These are phyloP conservation scores for Salvator merianae DNA, from an alignment of 2,113 vertebrate species.

Conservation along the genomic window DNA sequence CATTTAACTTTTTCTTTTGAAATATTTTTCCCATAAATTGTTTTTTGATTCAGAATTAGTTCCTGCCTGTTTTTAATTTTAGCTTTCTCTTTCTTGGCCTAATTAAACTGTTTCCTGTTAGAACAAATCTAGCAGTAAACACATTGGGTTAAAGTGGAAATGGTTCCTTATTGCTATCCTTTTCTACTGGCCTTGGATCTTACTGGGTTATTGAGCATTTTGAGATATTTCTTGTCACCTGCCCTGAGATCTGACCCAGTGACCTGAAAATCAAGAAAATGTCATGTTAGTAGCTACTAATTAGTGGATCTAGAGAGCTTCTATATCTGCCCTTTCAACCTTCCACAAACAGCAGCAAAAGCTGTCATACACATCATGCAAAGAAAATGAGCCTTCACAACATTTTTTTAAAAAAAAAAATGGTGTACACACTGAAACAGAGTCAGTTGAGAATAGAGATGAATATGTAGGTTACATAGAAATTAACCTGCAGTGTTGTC, in stretches of 20 bases:
- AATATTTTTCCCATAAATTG: background rate
- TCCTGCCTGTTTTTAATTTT: background rate
- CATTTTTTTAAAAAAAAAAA: constrained; percentile 8
- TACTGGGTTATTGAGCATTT: constrained; percentile 46
- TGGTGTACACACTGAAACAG: constrained; percentile 42
- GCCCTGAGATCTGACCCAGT: constrained; percentile 75
- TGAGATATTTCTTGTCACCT: constrained; percentile 64
- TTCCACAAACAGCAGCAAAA: constrained; percentile 61
- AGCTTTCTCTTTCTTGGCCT: constrained; percentile 14
- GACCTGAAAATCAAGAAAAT: constrained; percentile 77
- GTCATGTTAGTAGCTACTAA: constrained; percentile 85
- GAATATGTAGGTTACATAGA: constrained; percentile 68
- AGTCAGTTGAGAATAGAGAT: constrained; percentile 59
- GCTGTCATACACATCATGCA: constrained; percentile 76
- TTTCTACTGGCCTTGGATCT: constrained; percentile 32
- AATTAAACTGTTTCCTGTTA: background rate
- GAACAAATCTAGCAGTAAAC: background rate
- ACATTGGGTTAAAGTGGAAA: constrained; percentile 11
- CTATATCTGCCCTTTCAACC: constrained; percentile 77
- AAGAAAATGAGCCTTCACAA: constrained; percentile 71
- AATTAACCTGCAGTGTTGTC: constrained; percentile 61
- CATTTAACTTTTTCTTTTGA: background rate
- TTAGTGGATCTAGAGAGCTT: constrained; percentile 77
- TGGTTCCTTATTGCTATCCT: constrained; percentile 33
- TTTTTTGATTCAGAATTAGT: background rate